Base-by-base conservation (phyloP, 2,113 vertebrate genomes). In the Propithecus coquereli region DNA sequence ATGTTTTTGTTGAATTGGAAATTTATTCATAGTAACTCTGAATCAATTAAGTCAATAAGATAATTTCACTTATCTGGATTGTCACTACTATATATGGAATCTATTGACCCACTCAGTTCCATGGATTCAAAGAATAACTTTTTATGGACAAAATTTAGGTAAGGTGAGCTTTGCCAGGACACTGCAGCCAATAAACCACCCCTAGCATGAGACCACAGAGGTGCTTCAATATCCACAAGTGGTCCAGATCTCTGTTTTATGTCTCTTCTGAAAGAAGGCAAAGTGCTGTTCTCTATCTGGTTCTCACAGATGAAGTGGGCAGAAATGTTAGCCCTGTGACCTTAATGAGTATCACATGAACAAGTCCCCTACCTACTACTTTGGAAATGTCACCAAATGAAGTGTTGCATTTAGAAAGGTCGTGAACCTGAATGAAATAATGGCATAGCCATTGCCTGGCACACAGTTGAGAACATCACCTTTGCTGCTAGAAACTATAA, bases 361-460 rank as follows among this genome's bases (percentile, higher is more conserved):
- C 68, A 61, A 83, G n/a, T 66, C 82, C 80, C 54, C 79, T 47
- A 25, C 84, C 25, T 45, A 77, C n/a, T 66, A 14, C 88, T 92
- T 87, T 95, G 91, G 91, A 96, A 96, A 94, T 90, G 88, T 94
- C 68, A 66, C 87, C 59, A 71, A 83, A 77, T 23, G 65, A 86
- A 87, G 95, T 84, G 81, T 23, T 82, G 43, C 57, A 73, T 82
- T 94, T 82, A 82, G 73, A 89, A 95, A 94, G 68, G 73, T 80
- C 79, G 61, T n/a, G 65, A 68, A 96, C 85, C 12, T 32, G 18
- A 85, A 87, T 3, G 17, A 87, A 88, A 94, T 95, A 91, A 85
- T 17, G 16, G 45, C 63, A 18, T 5, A 30, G 57, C 30, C 4
- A 2, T 63, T 87, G 70, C 63, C 47, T 50, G 54, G 81, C 32